Conservation (phyloP, 2,888 invertebrate species). For the Netelia melanura region DNA sequence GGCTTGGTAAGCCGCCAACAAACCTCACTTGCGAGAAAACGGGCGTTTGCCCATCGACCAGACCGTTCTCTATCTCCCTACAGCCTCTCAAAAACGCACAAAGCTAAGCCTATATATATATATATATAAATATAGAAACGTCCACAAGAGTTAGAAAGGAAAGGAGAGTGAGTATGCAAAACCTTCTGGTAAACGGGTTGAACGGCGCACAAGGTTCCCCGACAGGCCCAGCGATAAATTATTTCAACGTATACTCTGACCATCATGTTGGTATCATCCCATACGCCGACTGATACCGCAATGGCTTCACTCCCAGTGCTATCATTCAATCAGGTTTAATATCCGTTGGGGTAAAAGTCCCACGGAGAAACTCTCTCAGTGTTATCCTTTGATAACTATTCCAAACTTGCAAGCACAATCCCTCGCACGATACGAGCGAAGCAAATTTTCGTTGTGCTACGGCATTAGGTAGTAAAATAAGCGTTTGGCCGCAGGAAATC, state of each 20-base stretch:
- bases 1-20: constrained; percentile 52
- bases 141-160: constrained; percentile 20
- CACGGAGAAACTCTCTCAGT: constrained; percentile 40
- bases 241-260: constrained; percentile 20
- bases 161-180: constrained; percentile 51
- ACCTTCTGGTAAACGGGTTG: constrained; percentile 23
- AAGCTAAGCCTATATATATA: constrained; percentile 27
- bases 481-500: constrained; percentile 43
- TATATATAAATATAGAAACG: constrained; percentile 5
- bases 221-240: constrained; percentile 25
- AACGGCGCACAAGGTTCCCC: constrained; percentile 6
- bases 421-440: constrained; percentile 1
- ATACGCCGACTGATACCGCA: constrained; percentile 37
- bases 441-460: constrained; percentile 21
- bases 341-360: constrained; percentile 41
- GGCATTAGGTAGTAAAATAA: constrained; percentile 44
- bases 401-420: constrained; percentile 34
- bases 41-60: constrained; percentile 36
- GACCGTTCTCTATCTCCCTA: constrained; percentile 16
- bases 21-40: constrained; percentile 52
- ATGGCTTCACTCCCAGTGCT: constrained; percentile 34
- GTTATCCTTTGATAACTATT: constrained; percentile 64
- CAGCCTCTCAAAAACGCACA: constrained; percentile 47
- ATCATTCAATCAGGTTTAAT: constrained; percentile 56
- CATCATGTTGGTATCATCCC: constrained; percentile 19